Percentiles rank a stretch among this genome's conserved stretches.
Evolutionary conservation across 2,113 vertebrate genomes (phyloP).

Genomic region (Carassius auratus): DNA sequence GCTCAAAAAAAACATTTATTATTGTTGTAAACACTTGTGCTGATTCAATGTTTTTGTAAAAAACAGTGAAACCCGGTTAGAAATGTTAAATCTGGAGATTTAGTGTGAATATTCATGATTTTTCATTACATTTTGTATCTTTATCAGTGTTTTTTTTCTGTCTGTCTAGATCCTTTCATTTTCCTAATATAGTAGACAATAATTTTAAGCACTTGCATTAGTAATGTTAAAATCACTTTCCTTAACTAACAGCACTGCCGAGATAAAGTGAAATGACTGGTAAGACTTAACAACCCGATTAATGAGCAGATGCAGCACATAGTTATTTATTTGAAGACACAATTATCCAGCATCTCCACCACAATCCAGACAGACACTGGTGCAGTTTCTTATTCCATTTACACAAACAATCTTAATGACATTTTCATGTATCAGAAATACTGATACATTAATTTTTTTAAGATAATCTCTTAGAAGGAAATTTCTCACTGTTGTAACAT

Average conservation of each 20-base stretch:
- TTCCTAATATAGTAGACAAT: not conserved
- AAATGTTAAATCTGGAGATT: not conserved
- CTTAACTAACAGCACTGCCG: not conserved
- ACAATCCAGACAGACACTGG: not conserved
- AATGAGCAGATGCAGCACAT: not conserved
- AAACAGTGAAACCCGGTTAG: not conserved
- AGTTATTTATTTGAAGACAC: not conserved
- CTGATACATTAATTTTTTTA: not conserved
- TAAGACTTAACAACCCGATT: not conserved
- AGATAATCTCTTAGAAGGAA: constrained; percentile 80
- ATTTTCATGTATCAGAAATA: not conserved
- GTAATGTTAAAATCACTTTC: not conserved
- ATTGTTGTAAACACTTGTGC: not conserved
- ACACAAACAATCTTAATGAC: not conserved
- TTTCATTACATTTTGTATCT: not conserved
- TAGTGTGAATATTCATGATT: not conserved
- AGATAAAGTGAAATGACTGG: not conserved
- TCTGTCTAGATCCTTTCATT: not conserved
- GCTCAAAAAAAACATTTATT: not conserved
- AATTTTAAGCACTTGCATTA: not conserved
- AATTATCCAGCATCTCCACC: not conserved
- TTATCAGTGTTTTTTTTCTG: not conserved
- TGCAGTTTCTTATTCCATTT: not conserved
- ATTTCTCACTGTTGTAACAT: not conserved
- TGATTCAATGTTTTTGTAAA: no score